phyloP scores from a whole-genome alignment of 2,888 invertebrate genomes.

The Monoplex corrugatus region DNA sequence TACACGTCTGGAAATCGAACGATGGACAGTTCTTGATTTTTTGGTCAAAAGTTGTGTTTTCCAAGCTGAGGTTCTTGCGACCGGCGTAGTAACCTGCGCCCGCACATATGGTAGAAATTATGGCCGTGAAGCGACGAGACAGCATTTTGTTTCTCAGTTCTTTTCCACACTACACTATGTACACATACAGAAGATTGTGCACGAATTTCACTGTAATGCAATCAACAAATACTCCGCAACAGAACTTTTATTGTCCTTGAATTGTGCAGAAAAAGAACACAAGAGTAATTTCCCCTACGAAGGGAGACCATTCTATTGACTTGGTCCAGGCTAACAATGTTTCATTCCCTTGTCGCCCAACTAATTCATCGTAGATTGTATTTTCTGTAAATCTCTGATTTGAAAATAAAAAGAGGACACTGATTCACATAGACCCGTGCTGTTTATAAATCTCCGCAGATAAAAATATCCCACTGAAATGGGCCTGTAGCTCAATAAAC shows the following conservation, averaged over 20 bases:
- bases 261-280: not conserved
- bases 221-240: not conserved
- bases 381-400: too few relatives aligned
- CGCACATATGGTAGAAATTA: constrained; percentile 37
- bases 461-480: too few relatives aligned
- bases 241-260: not conserved
- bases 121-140: constrained; percentile 1
- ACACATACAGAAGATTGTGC: not conserved
- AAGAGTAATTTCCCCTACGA: not conserved
- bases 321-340: too few relatives aligned
- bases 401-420: too few relatives aligned
- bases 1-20: not conserved
- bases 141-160: constrained; percentile 14
- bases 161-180: not conserved
- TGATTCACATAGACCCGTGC: too few relatives aligned
- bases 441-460: too few relatives aligned
- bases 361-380: too few relatives aligned
- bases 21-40: not conserved
- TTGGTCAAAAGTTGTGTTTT: not conserved
- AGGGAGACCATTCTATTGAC: too few relatives aligned
- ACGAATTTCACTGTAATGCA: not conserved
- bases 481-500: too few relatives aligned
- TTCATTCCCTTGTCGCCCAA: too few relatives aligned
- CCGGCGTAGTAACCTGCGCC: constrained; percentile 43
- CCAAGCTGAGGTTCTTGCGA: not conserved